phyloP scores from a whole-genome alignment of 2,888 invertebrate genomes.

The Drosophila phalerata region DNA sequence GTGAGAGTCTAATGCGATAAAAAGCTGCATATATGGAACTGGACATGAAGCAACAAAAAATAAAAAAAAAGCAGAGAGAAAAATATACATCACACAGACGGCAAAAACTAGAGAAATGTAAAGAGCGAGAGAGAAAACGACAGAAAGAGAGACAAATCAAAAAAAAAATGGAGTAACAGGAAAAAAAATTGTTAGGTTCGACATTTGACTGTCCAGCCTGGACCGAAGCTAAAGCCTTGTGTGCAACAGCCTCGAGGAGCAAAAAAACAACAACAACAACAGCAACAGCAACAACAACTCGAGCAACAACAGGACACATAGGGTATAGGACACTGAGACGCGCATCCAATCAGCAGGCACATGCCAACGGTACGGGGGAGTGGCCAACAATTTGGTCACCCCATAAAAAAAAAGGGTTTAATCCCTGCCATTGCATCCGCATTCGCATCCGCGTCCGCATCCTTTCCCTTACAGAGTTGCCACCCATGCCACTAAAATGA shows the following conservation, averaged over 20 bases:
- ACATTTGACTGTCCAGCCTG: conserved; percentile 69
- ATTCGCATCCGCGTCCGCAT: neutral
- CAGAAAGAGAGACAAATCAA: conserved; percentile 12
- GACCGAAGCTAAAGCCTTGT: conserved; percentile 46
- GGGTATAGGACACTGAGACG: conserved; percentile 35
- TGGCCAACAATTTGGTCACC: conserved; percentile 64
- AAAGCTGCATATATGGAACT: conserved; percentile 55
- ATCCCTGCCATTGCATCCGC: conserved; percentile 12
- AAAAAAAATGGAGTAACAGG: neutral
- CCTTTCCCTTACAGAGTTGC: neutral
- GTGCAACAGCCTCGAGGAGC: conserved; percentile 58
- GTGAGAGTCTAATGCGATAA: conserved; percentile 59
- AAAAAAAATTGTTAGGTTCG: conserved; percentile 66
- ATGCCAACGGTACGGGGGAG: conserved; percentile 64
- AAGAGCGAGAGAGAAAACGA: conserved; percentile 2
- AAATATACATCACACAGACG: conserved; percentile 31
- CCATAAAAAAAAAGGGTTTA: conserved; percentile 29
- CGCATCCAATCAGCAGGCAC: conserved; percentile 73
- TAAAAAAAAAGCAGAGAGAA: conserved; percentile 10
- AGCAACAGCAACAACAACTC: conserved; percentile 7
- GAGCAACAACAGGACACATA: neutral
- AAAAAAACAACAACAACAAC: conserved; percentile 29
- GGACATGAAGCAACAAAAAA: conserved; percentile 24
- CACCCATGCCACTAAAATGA: conserved; percentile 29
- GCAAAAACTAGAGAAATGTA: conserved; percentile 14